Evolutionary conservation across 2,113 vertebrate genomes (phyloP), one percentile per base, ranked within the genome.

Genomic region (Barnardius zonarius): DNA sequence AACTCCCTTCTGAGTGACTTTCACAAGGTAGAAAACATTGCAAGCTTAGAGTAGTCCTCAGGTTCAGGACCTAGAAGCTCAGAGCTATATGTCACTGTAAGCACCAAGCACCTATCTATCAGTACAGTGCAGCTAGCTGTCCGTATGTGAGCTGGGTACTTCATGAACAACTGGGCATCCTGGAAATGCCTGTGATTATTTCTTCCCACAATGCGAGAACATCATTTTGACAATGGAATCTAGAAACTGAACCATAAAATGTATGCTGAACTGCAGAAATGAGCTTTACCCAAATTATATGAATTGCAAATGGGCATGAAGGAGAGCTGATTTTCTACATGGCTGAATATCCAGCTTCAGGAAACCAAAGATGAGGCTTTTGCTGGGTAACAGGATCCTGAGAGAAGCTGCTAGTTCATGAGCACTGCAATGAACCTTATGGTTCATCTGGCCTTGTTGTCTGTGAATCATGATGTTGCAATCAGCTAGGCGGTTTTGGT

Each of bases 251-350:
- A 93, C 66, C 28, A 10, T 91, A 68, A 93, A 92, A 82, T 73
- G 7, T 75, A 11, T 89, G 66, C 52, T 88, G 79, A 88, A 91
- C 92, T 63, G 80, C 23, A 91, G 91, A 76, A 91, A 95, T 63
- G n/a, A 91, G 73, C 43, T 94, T 94, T 96, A 49, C n/a, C 44
- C 30, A 85, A 84, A 94, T 94, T 64, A 89, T n/a, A 89, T 63
- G 82, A 87, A 92, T 69, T 92, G 66, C 77, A 89, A 91, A 77
- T 35, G 49, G 66, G 44, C 74, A 67, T 75, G 77, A 82, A 84
- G 49, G 37, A 46, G 37, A 92, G n/a, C 28, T 84, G 70, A 80
- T 95, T 94, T 96, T 89, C 93, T 82, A 48, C 63, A 49, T 86
- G 92, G 81, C 74, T 87, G 72, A 92, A 68, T 79, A 93, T 59